These are phyloP conservation scores for Melanerpes formicivorus DNA, from an alignment of 2,113 vertebrate genomes.

Conservation along the genomic window DNA sequence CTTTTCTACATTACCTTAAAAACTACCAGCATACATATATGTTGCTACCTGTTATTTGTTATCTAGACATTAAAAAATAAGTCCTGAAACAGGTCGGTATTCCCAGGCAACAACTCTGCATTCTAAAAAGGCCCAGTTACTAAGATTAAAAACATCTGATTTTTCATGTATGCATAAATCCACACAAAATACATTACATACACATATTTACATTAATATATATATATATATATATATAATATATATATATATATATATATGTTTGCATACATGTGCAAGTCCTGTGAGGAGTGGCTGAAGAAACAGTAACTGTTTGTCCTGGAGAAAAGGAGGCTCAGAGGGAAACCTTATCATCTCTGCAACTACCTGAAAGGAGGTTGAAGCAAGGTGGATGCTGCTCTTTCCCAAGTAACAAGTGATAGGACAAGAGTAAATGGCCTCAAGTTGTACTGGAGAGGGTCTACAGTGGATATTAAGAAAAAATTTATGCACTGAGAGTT, in stretches of 20 bases:
- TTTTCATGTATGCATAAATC: neutral
- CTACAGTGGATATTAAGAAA: neutral
- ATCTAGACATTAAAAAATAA: neutral
- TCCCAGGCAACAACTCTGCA: slow-evolving; percentile 27
- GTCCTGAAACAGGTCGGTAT: neutral
- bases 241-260: neutral
- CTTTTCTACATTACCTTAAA: neutral
- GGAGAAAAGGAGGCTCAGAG: neutral
- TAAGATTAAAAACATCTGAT: neutral
- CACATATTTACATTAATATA: no score
- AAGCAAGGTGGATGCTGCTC: neutral
- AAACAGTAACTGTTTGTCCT: neutral
- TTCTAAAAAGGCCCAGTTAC: slow-evolving; percentile 35
- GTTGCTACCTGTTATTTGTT: neutral
- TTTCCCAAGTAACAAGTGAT: neutral
- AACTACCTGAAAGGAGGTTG: neutral
- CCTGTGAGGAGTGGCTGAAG: neutral
- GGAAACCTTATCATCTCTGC: fast-evolving
- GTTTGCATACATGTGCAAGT: neutral
- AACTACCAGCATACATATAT: neutral
- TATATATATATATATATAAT: neutral
- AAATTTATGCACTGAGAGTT: neutral
- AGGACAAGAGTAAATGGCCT: neutral
- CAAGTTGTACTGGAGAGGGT: neutral
- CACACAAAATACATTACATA: neutral